Evolutionary conservation across 2,797 vertebrate species (phyloP).

Genomic region (Muraenolepis orangiensis): DNA sequence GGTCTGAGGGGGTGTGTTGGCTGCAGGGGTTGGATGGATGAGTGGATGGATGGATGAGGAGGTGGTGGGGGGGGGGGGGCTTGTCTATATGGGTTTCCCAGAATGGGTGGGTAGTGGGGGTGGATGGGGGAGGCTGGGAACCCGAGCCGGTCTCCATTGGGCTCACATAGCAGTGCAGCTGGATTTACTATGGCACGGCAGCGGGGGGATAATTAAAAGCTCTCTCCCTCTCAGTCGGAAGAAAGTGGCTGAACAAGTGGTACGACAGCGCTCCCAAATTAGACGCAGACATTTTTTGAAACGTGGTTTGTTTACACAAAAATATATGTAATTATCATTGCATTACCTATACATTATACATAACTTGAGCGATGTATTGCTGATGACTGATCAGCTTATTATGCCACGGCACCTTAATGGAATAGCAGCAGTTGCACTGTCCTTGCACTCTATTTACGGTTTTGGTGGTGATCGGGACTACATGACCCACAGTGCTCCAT

Average conservation of each 20-base stretch:
- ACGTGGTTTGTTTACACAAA: constrained; percentile 40
- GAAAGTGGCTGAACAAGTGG: constrained; percentile 66
- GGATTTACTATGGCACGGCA: constrained; percentile 77
- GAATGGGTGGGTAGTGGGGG: constrained; percentile 68
- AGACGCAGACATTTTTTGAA: constrained; percentile 49
- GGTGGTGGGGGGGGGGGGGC: constrained; percentile 58
- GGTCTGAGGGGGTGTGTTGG: constrained; percentile 45
- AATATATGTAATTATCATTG: constrained; percentile 25
- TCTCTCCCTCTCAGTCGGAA: constrained; percentile 44
- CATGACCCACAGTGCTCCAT: constrained; percentile 61
- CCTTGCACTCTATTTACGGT: constrained; percentile 66
- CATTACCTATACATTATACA: constrained; percentile 4
- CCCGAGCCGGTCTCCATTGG: constrained; percentile 64
- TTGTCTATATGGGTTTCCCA: constrained; percentile 66
- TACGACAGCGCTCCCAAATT: constrained; percentile 60
- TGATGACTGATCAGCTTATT: neutral
- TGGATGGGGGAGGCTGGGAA: constrained; percentile 74
- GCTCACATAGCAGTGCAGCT: constrained; percentile 74
- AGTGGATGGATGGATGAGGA: constrained; percentile 55
- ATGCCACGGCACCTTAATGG: constrained; percentile 24
- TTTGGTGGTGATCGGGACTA: constrained; percentile 49
- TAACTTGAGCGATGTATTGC: neutral
- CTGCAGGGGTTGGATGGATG: constrained; percentile 20
- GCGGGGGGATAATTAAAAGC: constrained; percentile 76
- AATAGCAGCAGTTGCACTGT: constrained; percentile 48